These are phyloP conservation scores for Pagrus major DNA, from an alignment of 2,113 vertebrate species.

Conservation along the genomic window DNA sequence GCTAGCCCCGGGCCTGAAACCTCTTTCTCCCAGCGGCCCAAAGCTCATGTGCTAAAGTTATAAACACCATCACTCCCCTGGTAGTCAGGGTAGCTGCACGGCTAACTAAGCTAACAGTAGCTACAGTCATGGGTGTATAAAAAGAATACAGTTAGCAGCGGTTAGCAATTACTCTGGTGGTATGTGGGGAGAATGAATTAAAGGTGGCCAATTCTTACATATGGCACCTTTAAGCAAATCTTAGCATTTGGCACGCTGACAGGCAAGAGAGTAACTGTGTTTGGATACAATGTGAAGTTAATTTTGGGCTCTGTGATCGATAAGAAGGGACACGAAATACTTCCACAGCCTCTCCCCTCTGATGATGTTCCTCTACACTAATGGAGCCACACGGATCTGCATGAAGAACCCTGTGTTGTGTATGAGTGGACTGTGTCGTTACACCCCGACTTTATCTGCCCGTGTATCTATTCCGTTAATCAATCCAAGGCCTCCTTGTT, in stretches of 20 bases:
- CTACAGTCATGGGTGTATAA: too few species aligned
- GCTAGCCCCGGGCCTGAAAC: too few species aligned
- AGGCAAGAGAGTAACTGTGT: neutral
- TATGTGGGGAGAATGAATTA: too few species aligned
- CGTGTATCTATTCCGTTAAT: neutral
- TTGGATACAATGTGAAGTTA: neutral
- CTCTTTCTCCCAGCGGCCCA: too few species aligned
- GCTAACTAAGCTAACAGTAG: too few species aligned
- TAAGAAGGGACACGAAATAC: neutral
- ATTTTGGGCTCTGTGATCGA: neutral
- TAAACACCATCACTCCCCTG: too few species aligned
- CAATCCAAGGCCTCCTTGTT: constrained; percentile 21
- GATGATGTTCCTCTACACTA: neutral
- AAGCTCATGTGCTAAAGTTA: too few species aligned
- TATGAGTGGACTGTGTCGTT: neutral
- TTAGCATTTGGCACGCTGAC: neutral
- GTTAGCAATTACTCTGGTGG: too few species aligned
- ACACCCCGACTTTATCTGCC: neutral
- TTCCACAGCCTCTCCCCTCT: neutral
- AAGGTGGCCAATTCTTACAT: too few species aligned
- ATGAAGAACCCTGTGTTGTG: constrained; percentile 3
- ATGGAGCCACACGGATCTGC: neutral
- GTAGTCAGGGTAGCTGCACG: too few species aligned
- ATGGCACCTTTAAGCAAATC: constrained; percentile 1
- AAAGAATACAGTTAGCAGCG: too few species aligned